Evolutionary conservation across 2,888 invertebrate species (phyloP).

Genomic region (Dione vanillae): DNA sequence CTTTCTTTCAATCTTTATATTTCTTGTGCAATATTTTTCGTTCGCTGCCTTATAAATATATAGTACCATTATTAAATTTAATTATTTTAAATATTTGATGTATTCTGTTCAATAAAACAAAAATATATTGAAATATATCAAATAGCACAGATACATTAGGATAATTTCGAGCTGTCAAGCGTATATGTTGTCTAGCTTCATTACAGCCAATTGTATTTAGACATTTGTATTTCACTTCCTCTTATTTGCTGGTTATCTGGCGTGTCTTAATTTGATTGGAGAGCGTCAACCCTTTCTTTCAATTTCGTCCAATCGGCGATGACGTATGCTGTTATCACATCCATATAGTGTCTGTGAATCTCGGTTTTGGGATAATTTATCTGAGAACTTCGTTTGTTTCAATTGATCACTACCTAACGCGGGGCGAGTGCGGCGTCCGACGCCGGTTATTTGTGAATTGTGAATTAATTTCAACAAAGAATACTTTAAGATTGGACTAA

Average conservation of each 20-base stretch:
- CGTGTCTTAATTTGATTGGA: constrained; percentile 66
- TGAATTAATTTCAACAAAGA: constrained; percentile 4
- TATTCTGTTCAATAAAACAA: no score
- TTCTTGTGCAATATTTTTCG: no score
- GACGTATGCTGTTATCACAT: background rate
- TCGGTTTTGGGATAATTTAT: constrained; percentile 31
- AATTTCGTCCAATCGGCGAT: constrained; percentile 42
- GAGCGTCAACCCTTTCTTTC: background rate
- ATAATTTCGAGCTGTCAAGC: background rate
- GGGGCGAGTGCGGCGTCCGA: constrained; percentile 29
- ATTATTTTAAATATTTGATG: no score
- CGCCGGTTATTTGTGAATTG: constrained; percentile 39
- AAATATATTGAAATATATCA: background rate
- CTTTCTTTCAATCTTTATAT: no score
- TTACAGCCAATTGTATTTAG: constrained; percentile 62
- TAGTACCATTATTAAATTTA: no score
- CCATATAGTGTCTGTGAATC: constrained; percentile 8
- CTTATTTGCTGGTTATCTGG: constrained; percentile 61
- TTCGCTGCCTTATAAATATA: no score
- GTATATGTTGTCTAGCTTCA: background rate
- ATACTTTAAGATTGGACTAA: constrained; percentile 10
- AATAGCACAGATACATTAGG: background rate
- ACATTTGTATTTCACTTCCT: constrained; percentile 69
- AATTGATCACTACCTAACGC: constrained; percentile 1
- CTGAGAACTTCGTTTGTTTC: constrained; percentile 15